Evolutionary conservation across 2,113 vertebrate genomes (phyloP).

Genomic region (Grus americana): DNA sequence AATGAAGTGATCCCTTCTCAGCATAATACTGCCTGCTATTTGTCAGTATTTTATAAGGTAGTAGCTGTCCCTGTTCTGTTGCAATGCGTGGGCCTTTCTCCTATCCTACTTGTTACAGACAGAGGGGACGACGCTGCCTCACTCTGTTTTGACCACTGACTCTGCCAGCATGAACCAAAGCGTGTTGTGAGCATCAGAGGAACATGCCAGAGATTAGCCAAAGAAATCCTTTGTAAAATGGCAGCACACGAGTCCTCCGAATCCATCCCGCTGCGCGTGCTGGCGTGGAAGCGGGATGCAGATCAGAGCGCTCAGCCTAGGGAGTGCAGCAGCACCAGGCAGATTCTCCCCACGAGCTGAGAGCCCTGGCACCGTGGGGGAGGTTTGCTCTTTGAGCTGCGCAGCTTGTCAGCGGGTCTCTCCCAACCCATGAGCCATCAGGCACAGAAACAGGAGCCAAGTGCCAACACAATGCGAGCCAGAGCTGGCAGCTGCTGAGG

Average conservation of each 20-base stretch:
- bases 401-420: neutral
- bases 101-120: neutral
- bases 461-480: neutral
- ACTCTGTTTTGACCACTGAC: neutral
- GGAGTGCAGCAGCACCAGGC: neutral
- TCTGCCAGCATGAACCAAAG: neutral
- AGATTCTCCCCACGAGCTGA: neutral
- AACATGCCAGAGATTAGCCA: neutral
- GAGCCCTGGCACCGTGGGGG: accelerated
- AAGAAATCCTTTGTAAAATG: neutral
- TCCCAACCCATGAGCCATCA: neutral
- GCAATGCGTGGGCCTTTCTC: neutral
- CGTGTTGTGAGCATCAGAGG: neutral
- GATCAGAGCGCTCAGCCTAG: no score
- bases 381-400: neutral
- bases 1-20: neutral
- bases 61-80: neutral
- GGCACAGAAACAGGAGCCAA: neutral
- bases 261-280: neutral
- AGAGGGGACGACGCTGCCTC: neutral
- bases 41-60: neutral
- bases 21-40: neutral
- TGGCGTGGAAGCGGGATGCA: no score
- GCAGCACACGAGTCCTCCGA: neutral
- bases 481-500: neutral